A percentile compares a stretch with the other conserved stretches of the same genome.
Conservation (phyloP, 2,797 vertebrate species). For the Rousettus madagascariensis region DNA sequence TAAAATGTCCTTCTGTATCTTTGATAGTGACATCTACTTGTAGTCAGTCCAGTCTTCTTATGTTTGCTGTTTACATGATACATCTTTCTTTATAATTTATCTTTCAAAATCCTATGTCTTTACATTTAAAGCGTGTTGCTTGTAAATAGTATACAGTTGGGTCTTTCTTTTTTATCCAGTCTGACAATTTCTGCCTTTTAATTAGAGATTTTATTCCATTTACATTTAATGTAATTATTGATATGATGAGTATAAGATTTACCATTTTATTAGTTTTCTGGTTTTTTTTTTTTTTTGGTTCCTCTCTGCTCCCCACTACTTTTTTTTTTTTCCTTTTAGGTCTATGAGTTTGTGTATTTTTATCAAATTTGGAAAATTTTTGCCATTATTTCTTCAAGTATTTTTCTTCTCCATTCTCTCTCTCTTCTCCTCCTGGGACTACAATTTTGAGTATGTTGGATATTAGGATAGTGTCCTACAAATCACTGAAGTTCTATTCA, state of each 20-base stretch:
- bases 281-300: not conserved
- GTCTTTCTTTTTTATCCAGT: not conserved
- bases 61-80: not conserved
- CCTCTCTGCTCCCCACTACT: not conserved
- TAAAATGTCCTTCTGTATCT: not conserved
- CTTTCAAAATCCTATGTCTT: not conserved
- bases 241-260: not conserved
- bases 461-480: not conserved
- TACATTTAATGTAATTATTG: not conserved
- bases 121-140: not conserved
- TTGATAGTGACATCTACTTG: not conserved
- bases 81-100: not conserved
- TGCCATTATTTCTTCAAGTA: not conserved
- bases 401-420: not conserved
- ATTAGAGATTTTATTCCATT: conserved; percentile 7
- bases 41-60: not conserved
- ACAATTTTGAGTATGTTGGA: not conserved
- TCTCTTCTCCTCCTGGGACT: not conserved
- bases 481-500: not conserved
- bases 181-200: conserved; percentile 33
- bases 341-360: not conserved
- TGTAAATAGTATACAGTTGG: not conserved
- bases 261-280: not conserved
- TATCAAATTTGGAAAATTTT: not conserved
- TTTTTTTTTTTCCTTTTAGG: not conserved